Base-by-base conservation (phyloP, 2,113 vertebrate genomes). In the Cricetomys ansorgei region DNA sequence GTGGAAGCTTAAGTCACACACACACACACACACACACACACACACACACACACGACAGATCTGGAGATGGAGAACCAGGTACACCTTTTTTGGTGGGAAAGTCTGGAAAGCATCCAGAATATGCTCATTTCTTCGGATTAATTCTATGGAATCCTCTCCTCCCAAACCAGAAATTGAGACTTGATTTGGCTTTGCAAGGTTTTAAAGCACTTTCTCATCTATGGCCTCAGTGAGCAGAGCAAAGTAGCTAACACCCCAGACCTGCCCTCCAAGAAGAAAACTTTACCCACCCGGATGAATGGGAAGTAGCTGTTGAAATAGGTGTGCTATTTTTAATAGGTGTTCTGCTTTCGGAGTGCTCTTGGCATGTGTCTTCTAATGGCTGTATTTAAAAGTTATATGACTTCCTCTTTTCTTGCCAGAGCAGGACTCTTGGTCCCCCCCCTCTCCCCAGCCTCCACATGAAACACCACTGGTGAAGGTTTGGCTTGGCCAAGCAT, bases 281-380 rank as follows among this genome's bases (percentile, higher is more conserved):
- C 55, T 5, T 57, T 72, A 93, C 84, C 94, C 85, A 65, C 86
- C 65, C 81, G 43, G 86, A 80, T 86, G 96, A 96, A 93, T 92
- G 92, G 94, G 94, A 97, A 97, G 97, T 95, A 88, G 83, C 96
- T 97, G 96, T 95, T 97, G 96, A 91, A 97, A 97, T 98, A 96
- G 96, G 96, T 97, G 94, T 97, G 97, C 96, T 98, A 94, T 95
- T 97, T 97, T 97, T 97, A 98, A 97, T 97, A 95, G 96, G 96
- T 91, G 97, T 95, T 97, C 97, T 98, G 96, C 97, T 97, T 94
- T 98, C 97, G 96, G 95, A 95, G 91, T 92, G 92, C 96, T 95
- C 88, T 97, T 97, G 96, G 97, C 91, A 64, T 94, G 67, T 89
- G 84, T 96, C 96, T 97, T 94, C 95, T 91, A 95, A 97, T 96